These are phyloP conservation scores for Hymenopus coronatus DNA, from an alignment of 2,888 invertebrate genomes.

Conservation along the genomic window DNA sequence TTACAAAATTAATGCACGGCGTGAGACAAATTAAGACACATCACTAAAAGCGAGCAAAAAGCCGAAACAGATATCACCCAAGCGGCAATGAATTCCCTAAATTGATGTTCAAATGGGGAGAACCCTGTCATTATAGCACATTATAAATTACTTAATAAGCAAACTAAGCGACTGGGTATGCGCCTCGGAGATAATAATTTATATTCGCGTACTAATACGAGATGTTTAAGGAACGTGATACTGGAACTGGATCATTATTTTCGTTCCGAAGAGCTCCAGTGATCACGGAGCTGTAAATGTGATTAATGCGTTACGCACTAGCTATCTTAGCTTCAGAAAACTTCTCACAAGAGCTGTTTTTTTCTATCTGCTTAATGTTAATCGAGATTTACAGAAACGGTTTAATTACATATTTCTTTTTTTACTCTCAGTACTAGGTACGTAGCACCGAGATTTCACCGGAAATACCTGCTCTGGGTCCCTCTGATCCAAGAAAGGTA, in stretches of 20 bases:
- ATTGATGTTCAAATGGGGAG: background rate
- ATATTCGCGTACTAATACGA: background rate
- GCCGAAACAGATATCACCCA: background rate
- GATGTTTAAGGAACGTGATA: background rate
- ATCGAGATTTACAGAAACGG: no score
- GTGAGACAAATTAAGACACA: background rate
- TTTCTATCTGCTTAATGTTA: no score
- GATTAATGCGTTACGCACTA: background rate
- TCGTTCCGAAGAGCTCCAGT: background rate
- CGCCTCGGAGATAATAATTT: background rate
- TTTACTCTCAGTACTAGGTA: no score
- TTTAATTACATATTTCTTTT: no score
- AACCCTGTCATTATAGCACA: background rate
- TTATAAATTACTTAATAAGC: background rate
- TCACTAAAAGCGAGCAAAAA: background rate
- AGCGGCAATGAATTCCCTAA: background rate
- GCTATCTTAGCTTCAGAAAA: no score
- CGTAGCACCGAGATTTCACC: no score
- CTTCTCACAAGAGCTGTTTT: no score
- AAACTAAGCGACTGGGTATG: background rate
- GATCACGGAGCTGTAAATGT: background rate
- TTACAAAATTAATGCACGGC: background rate
- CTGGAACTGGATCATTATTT: background rate
- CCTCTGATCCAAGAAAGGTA: no score
- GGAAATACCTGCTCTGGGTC: no score